These are phyloP conservation scores for Platysternon megacephalum DNA, from an alignment of 2,113 vertebrate species.

Conservation along the genomic window DNA sequence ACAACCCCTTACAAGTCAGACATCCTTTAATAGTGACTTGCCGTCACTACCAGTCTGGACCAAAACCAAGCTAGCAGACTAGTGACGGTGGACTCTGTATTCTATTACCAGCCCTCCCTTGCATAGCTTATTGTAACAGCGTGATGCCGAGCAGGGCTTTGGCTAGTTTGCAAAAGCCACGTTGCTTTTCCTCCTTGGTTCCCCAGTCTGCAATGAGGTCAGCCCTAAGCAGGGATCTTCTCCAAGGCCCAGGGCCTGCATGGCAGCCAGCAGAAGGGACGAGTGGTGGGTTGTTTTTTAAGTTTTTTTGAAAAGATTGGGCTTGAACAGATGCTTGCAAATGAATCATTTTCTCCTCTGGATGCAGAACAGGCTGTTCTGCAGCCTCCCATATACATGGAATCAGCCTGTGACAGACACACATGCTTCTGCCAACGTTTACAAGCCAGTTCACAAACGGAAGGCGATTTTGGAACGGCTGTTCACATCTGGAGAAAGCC, in stretches of 20 bases:
- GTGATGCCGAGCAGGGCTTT: not conserved
- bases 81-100: not conserved
- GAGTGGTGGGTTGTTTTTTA: not conserved
- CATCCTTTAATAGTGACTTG: not conserved
- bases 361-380: not conserved
- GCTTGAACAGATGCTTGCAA: constrained; percentile 35
- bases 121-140: not conserved
- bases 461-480: constrained; percentile 37
- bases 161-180: not conserved
- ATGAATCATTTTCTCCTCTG: constrained; percentile 4
- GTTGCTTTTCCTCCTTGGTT: not conserved
- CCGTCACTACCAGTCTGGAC: not conserved
- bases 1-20: not conserved
- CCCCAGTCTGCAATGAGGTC: not conserved
- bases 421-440: not conserved
- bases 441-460: not conserved
- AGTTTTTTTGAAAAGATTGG: not conserved
- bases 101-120: not conserved
- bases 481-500: constrained; percentile 25
- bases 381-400: not conserved
- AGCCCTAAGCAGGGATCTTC: not conserved
- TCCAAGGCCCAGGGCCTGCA: not conserved
- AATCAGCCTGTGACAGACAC: not conserved
- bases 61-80: not conserved
- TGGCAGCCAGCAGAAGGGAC: not conserved